Base-by-base conservation (phyloP, 2,888 invertebrate genomes). In the Ochropleura plecta region DNA sequence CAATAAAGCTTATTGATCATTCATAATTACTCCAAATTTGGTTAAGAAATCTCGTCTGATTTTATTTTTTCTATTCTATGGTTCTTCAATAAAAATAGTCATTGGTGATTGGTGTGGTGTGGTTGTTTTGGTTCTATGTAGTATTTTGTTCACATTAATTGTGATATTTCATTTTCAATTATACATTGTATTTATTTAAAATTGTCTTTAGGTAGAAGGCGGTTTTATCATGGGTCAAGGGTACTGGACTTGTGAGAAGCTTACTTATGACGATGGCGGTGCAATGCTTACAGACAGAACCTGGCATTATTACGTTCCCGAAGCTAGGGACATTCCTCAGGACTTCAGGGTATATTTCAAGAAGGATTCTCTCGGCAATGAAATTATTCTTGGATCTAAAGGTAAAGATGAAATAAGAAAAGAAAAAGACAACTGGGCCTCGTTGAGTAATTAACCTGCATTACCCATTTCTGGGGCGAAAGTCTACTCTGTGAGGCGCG, bases 231-330 rank as follows among this genome's bases (percentile, higher is more conserved):
- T 44, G 62, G 62, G 62, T 10, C 44, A 62, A 12, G 62, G 62
- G 44, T 44, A 62, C 62, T 62, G n/a, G 62, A 44, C 62, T 44
- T 44, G 62, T 44, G 60, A 62, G 60, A 62, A 44, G n/a, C 62
- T 62, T 7, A 62, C 12, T 0, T 44, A 44, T n/a, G 44, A 62
- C 12, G 7, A 62, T 6, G 10, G n/a, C 12, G 60, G 42, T 62
- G 60, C n/a, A 44, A 44, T 62, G n/a, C 60, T 62, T 12, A n/a
- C 60, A n/a, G 60, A 44, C 60, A 62, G 60, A 44, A 44, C 60
- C 16, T 98, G 98, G 98, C 97, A 97, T 82, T 98, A 98, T 87
- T 97, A 97, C 88, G 97, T 97, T 0, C 98, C 98, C 0, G 97
- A 97, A 40, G 97, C 97, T 0, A 97, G 97, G 87, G 98, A 98